These are phyloP conservation scores for Osedax frankpressi DNA, from an alignment of 2,888 invertebrate genomes.

Conservation along the genomic window DNA sequence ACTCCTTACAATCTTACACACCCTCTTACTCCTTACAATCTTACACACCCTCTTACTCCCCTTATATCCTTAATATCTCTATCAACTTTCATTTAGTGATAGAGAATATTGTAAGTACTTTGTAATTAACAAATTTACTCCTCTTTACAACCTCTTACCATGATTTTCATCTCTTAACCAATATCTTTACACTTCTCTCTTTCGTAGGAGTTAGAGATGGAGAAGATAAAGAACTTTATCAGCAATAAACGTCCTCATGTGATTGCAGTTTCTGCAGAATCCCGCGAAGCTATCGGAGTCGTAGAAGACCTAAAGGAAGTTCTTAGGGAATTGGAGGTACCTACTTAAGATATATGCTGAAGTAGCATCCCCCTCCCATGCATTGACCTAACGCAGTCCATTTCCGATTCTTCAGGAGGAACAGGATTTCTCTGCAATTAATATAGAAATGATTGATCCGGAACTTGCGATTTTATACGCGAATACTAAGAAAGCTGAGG, in stretches of 20 bases:
- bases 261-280: constrained; percentile 78
- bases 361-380: constrained; percentile 29
- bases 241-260: constrained; percentile 81
- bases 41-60: too few species aligned
- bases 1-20: too few species aligned
- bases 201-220: constrained; percentile 51
- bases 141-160: too few species aligned
- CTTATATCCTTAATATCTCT: too few species aligned
- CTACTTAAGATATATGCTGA: neutral
- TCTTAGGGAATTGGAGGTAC: neutral
- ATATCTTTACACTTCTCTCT: too few species aligned
- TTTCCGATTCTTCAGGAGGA: constrained; percentile 52
- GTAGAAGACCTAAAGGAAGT: constrained; percentile 43
- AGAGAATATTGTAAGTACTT: too few species aligned
- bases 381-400: neutral
- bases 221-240: constrained; percentile 67
- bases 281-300: constrained; percentile 47
- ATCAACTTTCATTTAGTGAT: too few species aligned
- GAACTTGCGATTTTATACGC: constrained; percentile 81
- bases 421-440: constrained; percentile 66
- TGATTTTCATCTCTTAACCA: too few species aligned
- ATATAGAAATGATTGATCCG: constrained; percentile 82
- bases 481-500: constrained; percentile 71
- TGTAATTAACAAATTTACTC: too few species aligned
- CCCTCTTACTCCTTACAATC: too few species aligned